These are phyloP conservation scores for Chironex yamaguchii DNA, from an alignment of 30 jellyfish, hydroid and myxozoan species.

Conservation along the genomic window DNA sequence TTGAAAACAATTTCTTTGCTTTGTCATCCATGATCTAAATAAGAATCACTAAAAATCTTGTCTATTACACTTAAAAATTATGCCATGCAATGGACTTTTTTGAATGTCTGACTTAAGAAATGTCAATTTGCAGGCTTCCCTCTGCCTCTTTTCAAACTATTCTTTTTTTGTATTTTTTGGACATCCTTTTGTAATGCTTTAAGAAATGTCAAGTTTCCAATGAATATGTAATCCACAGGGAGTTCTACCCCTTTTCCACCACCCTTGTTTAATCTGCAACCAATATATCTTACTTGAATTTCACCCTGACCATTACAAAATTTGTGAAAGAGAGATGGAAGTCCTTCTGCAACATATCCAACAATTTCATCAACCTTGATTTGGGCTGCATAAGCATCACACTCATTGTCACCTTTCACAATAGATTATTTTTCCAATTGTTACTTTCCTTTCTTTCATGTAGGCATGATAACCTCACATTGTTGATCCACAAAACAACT, in stretches of 20 bases:
- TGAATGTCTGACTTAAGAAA: slow-evolving; percentile 13
- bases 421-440: slow-evolving; percentile 22
- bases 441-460: slow-evolving; percentile 10
- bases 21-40: not conserved
- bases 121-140: slow-evolving; percentile 21
- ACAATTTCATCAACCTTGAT: slow-evolving; percentile 40
- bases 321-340: slow-evolving; percentile 8
- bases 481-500: slow-evolving; percentile 38
- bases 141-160: too few species aligned
- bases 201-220: slow-evolving; percentile 5
- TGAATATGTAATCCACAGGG: slow-evolving; percentile 13
- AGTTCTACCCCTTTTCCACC: slow-evolving; percentile 42
- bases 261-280: slow-evolving; percentile 19
- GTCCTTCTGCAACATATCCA: slow-evolving; percentile 45
- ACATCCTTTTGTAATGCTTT: not conserved
- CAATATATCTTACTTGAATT: slow-evolving; percentile 24
- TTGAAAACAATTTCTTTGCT: not conserved
- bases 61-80: not conserved
- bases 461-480: slow-evolving; percentile 50
- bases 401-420: slow-evolving; percentile 36
- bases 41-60: too few species aligned
- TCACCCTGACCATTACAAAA: slow-evolving; percentile 40
- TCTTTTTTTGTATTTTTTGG: slow-evolving; percentile 14
- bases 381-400: slow-evolving; percentile 18
- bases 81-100: slow-evolving; percentile 8